Conservation (phyloP, 2,888 invertebrate species). For the Drosophila koepferae region DNA sequence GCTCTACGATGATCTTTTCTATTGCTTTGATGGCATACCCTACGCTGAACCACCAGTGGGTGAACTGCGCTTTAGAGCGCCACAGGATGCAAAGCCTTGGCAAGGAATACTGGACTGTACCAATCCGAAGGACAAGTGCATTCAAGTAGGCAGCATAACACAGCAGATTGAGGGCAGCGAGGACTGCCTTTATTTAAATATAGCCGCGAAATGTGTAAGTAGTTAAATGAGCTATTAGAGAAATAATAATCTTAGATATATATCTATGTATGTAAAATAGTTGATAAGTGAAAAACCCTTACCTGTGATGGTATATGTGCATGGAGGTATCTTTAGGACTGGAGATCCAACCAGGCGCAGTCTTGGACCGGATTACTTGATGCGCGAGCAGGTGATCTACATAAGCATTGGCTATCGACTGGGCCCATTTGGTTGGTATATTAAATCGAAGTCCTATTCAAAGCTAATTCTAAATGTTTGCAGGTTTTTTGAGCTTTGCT, state of each 20-base stretch:
- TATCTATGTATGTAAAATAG: constrained; percentile 21
- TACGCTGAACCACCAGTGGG: constrained; percentile 75
- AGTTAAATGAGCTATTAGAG: no score
- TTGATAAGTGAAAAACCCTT: constrained; percentile 44
- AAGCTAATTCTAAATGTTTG: background rate
- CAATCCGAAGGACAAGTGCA: constrained; percentile 54
- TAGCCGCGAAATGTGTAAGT: constrained; percentile 66
- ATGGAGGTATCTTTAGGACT: constrained; percentile 59
- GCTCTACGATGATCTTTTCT: constrained; percentile 73
- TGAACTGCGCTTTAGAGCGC: constrained; percentile 73
- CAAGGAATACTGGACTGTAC: constrained; percentile 68
- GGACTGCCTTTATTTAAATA: constrained; percentile 78
- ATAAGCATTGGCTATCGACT: constrained; percentile 85
- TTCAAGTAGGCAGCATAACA: constrained; percentile 63
- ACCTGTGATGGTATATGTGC: constrained; percentile 73
- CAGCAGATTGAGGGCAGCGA: constrained; percentile 70
- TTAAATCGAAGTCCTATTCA: background rate
- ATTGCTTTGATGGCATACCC: constrained; percentile 79
- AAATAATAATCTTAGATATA: background rate
- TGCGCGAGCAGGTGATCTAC: constrained; percentile 83
- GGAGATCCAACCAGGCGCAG: constrained; percentile 71
- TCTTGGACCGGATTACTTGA: constrained; percentile 84
- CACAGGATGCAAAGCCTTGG: constrained; percentile 84
- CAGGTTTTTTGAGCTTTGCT: constrained; percentile 85
- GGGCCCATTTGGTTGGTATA: constrained; percentile 83